Conservation (phyloP, 2,888 invertebrate species). For the Cataglyphis rosenhaueri region DNA sequence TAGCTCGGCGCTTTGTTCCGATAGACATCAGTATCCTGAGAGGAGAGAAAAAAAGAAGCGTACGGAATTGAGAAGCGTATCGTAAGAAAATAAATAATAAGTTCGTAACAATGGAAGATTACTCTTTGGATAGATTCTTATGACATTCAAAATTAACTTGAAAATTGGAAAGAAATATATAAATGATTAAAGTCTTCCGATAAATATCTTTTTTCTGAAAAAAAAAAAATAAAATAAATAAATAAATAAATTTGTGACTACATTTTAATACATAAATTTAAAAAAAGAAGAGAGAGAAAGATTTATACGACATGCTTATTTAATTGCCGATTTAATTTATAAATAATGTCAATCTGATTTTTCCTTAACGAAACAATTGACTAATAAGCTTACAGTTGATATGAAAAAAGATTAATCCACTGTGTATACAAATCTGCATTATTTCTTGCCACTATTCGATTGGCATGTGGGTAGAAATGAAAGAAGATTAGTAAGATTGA, state of each 20-base stretch:
- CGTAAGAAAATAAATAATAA: not conserved
- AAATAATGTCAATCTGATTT: not conserved
- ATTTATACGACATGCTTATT: not conserved
- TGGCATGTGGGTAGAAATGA: not conserved
- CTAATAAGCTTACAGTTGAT: not conserved
- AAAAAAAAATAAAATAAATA: not conserved
- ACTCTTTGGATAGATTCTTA: not conserved
- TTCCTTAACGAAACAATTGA: not conserved
- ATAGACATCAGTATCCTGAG: not conserved
- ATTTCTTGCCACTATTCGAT: not conserved
- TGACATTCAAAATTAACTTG: not conserved
- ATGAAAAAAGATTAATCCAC: not conserved
- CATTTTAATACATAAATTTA: not conserved
- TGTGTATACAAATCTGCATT: not conserved
- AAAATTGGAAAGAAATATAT: not conserved
- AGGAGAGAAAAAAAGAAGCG: not conserved
- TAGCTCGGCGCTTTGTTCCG: not conserved
- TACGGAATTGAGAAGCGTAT: not conserved
- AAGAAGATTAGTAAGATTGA: not conserved
- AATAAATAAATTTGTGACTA: not conserved
- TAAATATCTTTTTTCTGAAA: not conserved
- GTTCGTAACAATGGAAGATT: not conserved
- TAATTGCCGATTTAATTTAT: too few species aligned
- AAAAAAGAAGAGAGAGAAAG: not conserved
- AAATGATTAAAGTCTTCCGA: not conserved